Evolutionary conservation across 2,113 vertebrate species (phyloP), one percentile per base, ranked within the genome.

Genomic region (Nerophis ophidion): DNA sequence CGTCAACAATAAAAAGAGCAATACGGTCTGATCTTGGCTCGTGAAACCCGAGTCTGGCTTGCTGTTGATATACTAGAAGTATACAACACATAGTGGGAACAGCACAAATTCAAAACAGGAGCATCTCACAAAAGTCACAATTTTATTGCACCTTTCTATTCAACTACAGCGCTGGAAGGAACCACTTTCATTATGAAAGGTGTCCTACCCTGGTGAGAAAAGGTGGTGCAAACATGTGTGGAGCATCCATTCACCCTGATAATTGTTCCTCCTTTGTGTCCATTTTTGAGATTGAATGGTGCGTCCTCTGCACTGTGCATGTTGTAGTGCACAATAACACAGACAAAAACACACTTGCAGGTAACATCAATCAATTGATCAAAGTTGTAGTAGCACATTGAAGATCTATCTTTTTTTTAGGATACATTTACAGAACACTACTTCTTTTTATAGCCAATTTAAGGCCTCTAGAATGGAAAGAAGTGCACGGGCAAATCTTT

Each of bases 71-170:
- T 26, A 26, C 26, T 26, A 26, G 26, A 26, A 26, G 26, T 26
- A 26, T 26, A 26, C 26, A 26, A 26, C 26, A 26, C 26, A 26
- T 4, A 26, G 26, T 26, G 26, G 26, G 26, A 26, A 26, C 26
- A 26, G 26, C 7, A 65, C 13, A 60, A 15, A 63, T 48, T 55
- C 7, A 60, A 35, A 7, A 60, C 14, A 60, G 61, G 4, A 71
- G 35, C 48, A 15, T 5, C 51, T 83, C 81, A 85, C 70, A 86
- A 88, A 87, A 86, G 74, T 83, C 84, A 87, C 84, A 86, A 88
- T 82, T 91, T 91, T 90, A 90, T 91, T 91, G 88, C 89, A 90
- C 89, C 84, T 80, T 78, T 76, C 82, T 81, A 73, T 15, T 70
- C 62, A 72, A 62, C 76, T 75, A 81, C 75, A 69, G 68, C 72